Percentiles rank a stretch among this genome's conserved stretches.
Evolutionary conservation across 2,888 invertebrate species (phyloP).

Genomic region (Spisula solida): DNA sequence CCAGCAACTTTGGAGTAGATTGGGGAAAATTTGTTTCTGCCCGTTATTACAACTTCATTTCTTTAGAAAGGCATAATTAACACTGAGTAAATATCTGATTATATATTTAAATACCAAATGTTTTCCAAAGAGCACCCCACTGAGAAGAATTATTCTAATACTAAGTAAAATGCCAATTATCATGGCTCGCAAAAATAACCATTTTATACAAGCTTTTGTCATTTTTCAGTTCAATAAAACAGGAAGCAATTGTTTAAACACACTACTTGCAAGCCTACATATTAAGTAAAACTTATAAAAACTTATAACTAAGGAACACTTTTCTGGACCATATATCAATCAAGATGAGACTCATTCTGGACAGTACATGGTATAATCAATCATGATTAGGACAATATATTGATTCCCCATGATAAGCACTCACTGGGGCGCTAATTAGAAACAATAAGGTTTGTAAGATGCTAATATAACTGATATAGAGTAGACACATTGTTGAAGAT

Average conservation of each 20-base stretch:
- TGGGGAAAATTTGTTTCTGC: not conserved
- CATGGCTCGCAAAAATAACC: no score
- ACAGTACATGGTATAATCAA: no score
- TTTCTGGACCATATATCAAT: not conserved
- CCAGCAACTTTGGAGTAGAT: no score
- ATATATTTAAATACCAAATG: not conserved
- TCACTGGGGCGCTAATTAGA: slow-evolving; percentile 9
- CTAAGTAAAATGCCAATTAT: not conserved
- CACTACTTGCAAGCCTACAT: not conserved
- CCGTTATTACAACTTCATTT: slow-evolving; percentile 21
- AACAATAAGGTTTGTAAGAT: slow-evolving; percentile 3
- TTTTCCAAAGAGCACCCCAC: slow-evolving; percentile 1
- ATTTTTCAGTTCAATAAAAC: not conserved
- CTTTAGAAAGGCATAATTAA: slow-evolving; percentile 4
- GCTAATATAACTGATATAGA: not conserved
- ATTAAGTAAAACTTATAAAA: not conserved
- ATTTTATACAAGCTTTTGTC: no score
- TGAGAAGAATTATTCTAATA: not conserved
- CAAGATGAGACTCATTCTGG: no score
- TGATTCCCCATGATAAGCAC: not conserved
- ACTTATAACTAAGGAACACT: no score
- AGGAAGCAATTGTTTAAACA: not conserved
- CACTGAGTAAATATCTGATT: not conserved
- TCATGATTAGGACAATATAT: not conserved
- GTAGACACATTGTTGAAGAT: slow-evolving; percentile 30